phyloP scores from a whole-genome alignment of 2,797 vertebrate species.

The Cyprinodon diabolis region DNA sequence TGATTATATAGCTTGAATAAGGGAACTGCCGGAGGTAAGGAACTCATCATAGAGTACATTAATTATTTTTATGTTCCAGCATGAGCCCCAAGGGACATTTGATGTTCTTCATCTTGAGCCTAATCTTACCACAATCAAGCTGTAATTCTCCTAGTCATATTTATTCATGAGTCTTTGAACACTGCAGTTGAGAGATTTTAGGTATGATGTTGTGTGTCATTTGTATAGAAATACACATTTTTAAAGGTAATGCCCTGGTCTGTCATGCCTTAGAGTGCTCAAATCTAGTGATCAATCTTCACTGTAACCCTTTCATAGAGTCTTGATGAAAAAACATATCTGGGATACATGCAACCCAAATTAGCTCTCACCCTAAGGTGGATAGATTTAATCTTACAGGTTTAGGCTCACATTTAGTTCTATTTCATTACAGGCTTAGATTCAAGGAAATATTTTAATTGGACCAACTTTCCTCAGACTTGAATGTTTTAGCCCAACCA shows the following conservation, averaged over 20 bases:
- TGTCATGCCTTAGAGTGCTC: too few species aligned
- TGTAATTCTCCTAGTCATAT: constrained; percentile 25
- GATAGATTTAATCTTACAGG: too few species aligned
- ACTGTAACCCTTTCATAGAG: too few species aligned
- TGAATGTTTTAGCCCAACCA: too few species aligned
- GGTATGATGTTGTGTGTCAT: background rate
- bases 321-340: too few species aligned
- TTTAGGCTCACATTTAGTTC: too few species aligned
- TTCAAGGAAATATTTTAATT: too few species aligned
- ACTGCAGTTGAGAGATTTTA: background rate
- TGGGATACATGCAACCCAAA: too few species aligned
- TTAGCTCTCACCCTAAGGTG: too few species aligned
- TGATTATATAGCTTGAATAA: constrained; percentile 63
- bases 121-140: constrained; percentile 18
- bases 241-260: background rate
- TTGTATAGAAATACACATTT: background rate
- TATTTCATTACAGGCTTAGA: too few species aligned
- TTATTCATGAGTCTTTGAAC: background rate
- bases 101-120: constrained; percentile 48
- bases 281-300: too few species aligned
- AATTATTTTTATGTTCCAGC: constrained; percentile 60
- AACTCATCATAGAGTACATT: constrained; percentile 59
- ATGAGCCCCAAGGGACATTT: constrained; percentile 49
- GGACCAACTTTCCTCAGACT: too few species aligned
- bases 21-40: constrained; percentile 55